These are phyloP conservation scores for Lepus oiostolus DNA, from an alignment of 2,797 vertebrate species.

Conservation along the genomic window DNA sequence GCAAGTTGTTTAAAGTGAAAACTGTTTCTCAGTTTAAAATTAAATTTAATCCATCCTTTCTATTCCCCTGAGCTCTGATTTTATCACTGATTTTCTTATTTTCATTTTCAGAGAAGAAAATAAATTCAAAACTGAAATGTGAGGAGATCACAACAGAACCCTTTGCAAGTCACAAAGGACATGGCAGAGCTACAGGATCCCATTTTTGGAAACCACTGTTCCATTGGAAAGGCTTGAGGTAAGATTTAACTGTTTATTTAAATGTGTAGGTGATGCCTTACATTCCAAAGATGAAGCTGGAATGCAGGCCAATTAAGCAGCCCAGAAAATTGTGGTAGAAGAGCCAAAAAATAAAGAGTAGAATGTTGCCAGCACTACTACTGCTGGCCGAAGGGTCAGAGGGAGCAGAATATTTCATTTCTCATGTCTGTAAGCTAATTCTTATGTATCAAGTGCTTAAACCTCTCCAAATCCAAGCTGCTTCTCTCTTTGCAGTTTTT, in stretches of 20 bases:
- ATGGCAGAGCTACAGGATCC: not conserved
- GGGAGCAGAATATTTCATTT: slow-evolving; percentile 44
- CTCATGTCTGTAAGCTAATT: slow-evolving; percentile 31
- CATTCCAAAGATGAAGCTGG: slow-evolving; percentile 61
- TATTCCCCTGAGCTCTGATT: not conserved
- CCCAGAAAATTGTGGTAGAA: not conserved
- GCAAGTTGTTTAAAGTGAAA: slow-evolving; percentile 32
- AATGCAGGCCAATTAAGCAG: slow-evolving; percentile 66
- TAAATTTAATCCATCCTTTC: slow-evolving; percentile 11
- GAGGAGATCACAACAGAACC: not conserved
- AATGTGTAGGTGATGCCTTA: slow-evolving; percentile 48
- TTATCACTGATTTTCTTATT: not conserved
- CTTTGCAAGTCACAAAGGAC: not conserved
- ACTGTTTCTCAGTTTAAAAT: slow-evolving; percentile 46
- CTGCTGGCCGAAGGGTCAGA: not conserved
- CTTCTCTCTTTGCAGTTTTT: not conserved
- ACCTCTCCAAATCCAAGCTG: not conserved
- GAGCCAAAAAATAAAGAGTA: not conserved
- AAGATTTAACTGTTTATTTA: slow-evolving; percentile 55
- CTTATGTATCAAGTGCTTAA: slow-evolving; percentile 16
- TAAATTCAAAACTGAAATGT: not conserved
- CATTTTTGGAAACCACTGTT: slow-evolving; percentile 8
- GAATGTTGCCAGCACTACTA: not conserved
- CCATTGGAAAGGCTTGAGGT: slow-evolving; percentile 46
- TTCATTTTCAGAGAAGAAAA: slow-evolving; percentile 33